Percentiles rank a stretch among this genome's conserved stretches.
Evolutionary conservation across 35 echinoderm and acorn worm genomes (phyloP).

Genomic region (Anneissia japonica): DNA sequence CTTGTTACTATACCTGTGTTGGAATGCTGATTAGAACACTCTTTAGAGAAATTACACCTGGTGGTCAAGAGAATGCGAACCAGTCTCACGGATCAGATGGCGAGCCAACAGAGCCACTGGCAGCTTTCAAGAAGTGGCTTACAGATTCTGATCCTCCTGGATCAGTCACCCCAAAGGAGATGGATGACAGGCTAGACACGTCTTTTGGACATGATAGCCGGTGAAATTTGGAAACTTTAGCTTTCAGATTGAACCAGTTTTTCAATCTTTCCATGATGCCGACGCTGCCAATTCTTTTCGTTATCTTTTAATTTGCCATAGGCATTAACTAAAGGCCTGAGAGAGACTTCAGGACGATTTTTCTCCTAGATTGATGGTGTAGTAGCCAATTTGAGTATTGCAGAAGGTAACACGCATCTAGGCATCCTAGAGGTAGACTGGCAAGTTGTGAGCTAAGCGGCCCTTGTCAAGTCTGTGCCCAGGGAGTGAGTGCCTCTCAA

Average conservation of each 20-base stretch:
- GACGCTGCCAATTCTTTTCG: neutral
- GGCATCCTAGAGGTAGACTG: neutral
- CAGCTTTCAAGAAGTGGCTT: neutral
- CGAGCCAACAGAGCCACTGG: neutral
- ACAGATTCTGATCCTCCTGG: neutral
- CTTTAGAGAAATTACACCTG: neutral
- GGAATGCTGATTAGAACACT: neutral
- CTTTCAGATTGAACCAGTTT: neutral
- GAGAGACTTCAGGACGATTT: neutral
- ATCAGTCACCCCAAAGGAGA: neutral
- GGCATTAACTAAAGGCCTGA: neutral
- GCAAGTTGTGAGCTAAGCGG: neutral
- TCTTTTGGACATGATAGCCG: neutral
- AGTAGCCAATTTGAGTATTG: slow-evolving; percentile 1
- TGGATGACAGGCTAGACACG: neutral
- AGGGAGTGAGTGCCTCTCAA: neutral
- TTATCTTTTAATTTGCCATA: slow-evolving; percentile 2
- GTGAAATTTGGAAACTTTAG: neutral
- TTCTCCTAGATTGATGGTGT: neutral
- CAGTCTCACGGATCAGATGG: neutral
- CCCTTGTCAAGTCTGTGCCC: neutral
- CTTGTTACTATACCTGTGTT: neutral
- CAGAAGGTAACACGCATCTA: neutral
- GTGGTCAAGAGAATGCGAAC: neutral
- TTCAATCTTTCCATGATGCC: neutral